Evolutionary conservation across 2,113 vertebrate species (phyloP), one percentile per base, ranked within the genome.

Genomic region (Poecile atricapillus): DNA sequence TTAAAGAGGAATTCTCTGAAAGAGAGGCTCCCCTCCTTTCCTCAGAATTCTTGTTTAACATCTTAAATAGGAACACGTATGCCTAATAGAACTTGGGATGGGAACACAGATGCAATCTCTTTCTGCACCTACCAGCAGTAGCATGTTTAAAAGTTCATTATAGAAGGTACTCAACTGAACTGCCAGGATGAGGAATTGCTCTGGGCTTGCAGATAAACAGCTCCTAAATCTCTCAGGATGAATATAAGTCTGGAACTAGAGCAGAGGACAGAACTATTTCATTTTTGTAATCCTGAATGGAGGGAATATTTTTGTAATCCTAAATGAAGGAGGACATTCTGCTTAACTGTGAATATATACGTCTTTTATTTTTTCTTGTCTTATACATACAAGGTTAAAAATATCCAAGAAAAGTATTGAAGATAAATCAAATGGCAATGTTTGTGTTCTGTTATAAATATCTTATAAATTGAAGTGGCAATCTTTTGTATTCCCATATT

Each of bases 401-500:
- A 85, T 47, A 43, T 9, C 75, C 77, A 92, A 85, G 68, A 87
- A 52, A 15, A 25, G 6, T 33, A 30, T 7, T 65, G 81, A 89
- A 91, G 68, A 89, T 77, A 83, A 93, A 53, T 62, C 77, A 93
- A 95, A 85, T 43, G 8, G 8, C 28, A 84, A 31, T 35, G n/a
- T 33, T 75, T 78, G 22, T 56, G 33, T 77, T 89, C 49, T 71
- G 55, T 69, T 68, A 53, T 14, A 9, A 88, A 86, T 95, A 85
- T 88, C 74, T 96, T 83, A 80, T n/a, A n/a, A n/a, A n/a, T 78
- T 4, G 11, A 81, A 92, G 75, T 56, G 83, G 13, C 23, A 81
- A 75, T 89, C 60, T 75, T 78, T 95, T 70, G 56, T 96, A 67
- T 89, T 95, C 56, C 44, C 39, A 46, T 87, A 93, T 91, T 95